Evolutionary conservation across 2,888 invertebrate genomes (phyloP), one percentile per base, ranked within the genome.

Genomic region (Monopis laevigella): DNA sequence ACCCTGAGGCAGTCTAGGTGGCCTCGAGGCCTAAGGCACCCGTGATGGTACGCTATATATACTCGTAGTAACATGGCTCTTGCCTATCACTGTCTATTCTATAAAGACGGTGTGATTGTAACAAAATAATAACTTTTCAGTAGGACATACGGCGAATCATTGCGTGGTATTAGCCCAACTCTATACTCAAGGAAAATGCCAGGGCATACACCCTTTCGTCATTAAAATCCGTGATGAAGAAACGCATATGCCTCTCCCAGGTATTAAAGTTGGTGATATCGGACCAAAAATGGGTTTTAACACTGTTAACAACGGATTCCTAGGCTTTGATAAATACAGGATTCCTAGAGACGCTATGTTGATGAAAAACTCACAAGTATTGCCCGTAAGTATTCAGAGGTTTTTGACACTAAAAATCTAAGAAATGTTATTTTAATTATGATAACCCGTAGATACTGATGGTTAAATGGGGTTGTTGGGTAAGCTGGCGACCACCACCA

Each of bases 221-320:
- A 93, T 96, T 1, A 96, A 94, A 63, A 77, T 97, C 10, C 83
- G 97, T 45, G 90, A 94, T 54, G 84, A 88, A 57, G 87, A 93
- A 5, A 93, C 93, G 0, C 95, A 96, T 57, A 74, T 84, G 59
- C 93, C 95, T 0, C 55, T 96, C 54, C 86, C 87, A 3, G 95
- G 94, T 55, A 88, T 96, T 42, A 89, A 88, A 59, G 86, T 96
- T 40, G 97, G 96, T 1, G 97, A 97, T 64, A 94, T 97, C 50
- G 97, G 97, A 0, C 88, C 91, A 1, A 95, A 94, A 63, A 82
- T 97, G 51, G 96, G 95, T 7, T 93, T 93, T 86, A 90, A 92
- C 52, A 86, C 86, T 0, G 88, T 89, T 14, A 96, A 98, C 58
- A 96, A 97, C 68, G 97, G 97, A 0, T 97, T 90, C 64, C 77